phyloP scores from a whole-genome alignment of 2,113 vertebrate species.

The Aptenodytes patagonicus region DNA sequence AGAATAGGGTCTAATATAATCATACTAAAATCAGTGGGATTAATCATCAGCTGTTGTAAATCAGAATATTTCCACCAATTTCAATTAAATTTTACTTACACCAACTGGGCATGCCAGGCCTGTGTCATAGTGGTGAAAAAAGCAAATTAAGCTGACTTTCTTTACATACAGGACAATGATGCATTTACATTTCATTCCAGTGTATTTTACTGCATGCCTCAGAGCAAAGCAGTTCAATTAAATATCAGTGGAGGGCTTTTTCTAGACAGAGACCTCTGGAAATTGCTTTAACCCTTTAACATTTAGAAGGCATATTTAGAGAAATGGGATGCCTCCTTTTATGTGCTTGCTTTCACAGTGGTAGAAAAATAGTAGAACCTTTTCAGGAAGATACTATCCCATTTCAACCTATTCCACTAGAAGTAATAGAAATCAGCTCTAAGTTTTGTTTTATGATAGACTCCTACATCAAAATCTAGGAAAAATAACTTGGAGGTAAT shows the following conservation, averaged over 20 bases:
- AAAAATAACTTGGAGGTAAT: not conserved
- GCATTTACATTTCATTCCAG: conserved; percentile 36
- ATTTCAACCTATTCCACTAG: not conserved
- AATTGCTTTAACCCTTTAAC: conserved; percentile 68
- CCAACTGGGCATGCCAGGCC: not conserved
- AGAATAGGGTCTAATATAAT: not conserved
- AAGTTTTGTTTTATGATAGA: not conserved
- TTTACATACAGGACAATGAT: conserved; percentile 36
- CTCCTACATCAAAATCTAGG: not conserved
- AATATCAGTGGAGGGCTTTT: conserved; percentile 52
- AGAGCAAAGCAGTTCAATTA: conserved; percentile 65
- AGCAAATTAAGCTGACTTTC: not conserved
- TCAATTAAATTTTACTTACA: not conserved
- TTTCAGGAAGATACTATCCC: not conserved
- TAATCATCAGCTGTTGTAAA: not conserved
- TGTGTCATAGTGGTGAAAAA: not conserved
- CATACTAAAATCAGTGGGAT: not conserved
- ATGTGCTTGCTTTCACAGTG: not conserved
- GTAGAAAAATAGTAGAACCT: not conserved
- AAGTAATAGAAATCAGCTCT: not conserved
- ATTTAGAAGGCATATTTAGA: conserved; percentile 64
- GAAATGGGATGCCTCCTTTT: conserved; percentile 17
- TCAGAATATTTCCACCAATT: not conserved
- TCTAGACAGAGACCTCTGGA: conserved; percentile 62
- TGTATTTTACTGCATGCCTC: conserved; percentile 23